These are phyloP conservation scores for Clinocottus analis DNA, from an alignment of 2,113 vertebrate species.

Conservation along the genomic window DNA sequence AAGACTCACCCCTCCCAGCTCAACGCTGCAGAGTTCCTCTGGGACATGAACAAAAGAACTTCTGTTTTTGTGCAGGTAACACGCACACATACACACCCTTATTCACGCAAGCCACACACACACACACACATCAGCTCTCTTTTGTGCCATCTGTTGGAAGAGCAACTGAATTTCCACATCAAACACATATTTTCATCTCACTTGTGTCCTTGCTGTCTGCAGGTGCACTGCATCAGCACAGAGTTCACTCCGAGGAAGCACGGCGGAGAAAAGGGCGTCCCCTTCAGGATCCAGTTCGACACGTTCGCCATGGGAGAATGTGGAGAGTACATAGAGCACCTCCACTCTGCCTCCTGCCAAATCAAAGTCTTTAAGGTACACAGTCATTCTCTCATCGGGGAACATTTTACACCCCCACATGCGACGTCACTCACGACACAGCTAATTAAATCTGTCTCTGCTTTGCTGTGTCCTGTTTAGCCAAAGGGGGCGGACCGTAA, in stretches of 20 bases:
- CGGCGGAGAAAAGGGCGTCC: constrained; percentile 97
- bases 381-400: background rate
- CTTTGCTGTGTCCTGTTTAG: constrained; percentile 70
- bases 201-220: constrained; percentile 4
- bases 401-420: background rate
- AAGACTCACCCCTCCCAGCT: constrained; percentile 94
- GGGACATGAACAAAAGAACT: constrained; percentile 95
- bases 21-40: constrained; percentile 98
- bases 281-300: constrained; percentile 96
- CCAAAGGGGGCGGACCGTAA: constrained; percentile 98
- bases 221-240: constrained; percentile 99
- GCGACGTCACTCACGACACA: background rate
- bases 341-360: constrained; percentile 99
- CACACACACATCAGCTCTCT: background rate
- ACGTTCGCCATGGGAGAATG: constrained; percentile 91
- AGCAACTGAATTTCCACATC: constrained; percentile 40
- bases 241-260: constrained; percentile 99
- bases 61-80: constrained; percentile 98
- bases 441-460: background rate
- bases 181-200: constrained; percentile 31
- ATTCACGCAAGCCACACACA: background rate
- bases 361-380: constrained; percentile 99
- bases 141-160: constrained; percentile 7
- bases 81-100: background rate
- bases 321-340: constrained; percentile 94